These are phyloP conservation scores for Eupithecia vulgata DNA, from an alignment of 2,888 invertebrate species.

Conservation along the genomic window DNA sequence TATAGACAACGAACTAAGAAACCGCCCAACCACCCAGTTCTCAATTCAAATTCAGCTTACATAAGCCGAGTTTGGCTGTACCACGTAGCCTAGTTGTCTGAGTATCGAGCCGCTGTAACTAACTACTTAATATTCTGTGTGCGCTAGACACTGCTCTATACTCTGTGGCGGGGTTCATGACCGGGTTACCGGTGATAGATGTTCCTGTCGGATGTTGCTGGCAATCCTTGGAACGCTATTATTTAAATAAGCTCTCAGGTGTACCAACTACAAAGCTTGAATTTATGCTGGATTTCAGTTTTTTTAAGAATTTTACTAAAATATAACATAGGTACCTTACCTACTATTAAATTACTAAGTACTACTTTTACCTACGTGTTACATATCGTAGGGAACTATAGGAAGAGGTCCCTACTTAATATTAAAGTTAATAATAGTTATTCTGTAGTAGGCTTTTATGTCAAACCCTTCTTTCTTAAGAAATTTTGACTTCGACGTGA, in stretches of 20 bases:
- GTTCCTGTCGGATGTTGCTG: slow-evolving; percentile 43
- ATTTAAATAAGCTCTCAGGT: slow-evolving; percentile 32
- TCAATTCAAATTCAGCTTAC: slow-evolving; percentile 30
- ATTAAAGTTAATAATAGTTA: too few relatives aligned
- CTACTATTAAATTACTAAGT: too few relatives aligned
- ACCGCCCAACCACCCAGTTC: neutral
- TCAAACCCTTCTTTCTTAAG: neutral
- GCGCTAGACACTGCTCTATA: slow-evolving; percentile 15
- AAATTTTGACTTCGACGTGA: too few relatives aligned
- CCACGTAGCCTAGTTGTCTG: slow-evolving; percentile 59
- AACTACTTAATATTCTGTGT: slow-evolving; percentile 6
- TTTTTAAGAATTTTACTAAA: neutral
- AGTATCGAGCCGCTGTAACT: slow-evolving; percentile 35
- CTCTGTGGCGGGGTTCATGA: slow-evolving; percentile 51
- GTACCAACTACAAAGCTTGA: slow-evolving; percentile 3
- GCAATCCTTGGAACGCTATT: slow-evolving; percentile 28
- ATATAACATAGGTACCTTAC: too few relatives aligned
- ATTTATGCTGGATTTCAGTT: neutral
- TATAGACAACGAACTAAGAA: neutral
- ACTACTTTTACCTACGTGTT: too few relatives aligned
- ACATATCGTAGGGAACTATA: too few relatives aligned
- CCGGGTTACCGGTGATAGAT: slow-evolving; percentile 68
- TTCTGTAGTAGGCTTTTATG: neutral
- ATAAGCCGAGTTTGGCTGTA: slow-evolving; percentile 33
- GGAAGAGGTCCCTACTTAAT: too few relatives aligned